These are phyloP conservation scores for Oreochromis tanganicae DNA, from an alignment of 2,113 vertebrate species.

Conservation along the genomic window DNA sequence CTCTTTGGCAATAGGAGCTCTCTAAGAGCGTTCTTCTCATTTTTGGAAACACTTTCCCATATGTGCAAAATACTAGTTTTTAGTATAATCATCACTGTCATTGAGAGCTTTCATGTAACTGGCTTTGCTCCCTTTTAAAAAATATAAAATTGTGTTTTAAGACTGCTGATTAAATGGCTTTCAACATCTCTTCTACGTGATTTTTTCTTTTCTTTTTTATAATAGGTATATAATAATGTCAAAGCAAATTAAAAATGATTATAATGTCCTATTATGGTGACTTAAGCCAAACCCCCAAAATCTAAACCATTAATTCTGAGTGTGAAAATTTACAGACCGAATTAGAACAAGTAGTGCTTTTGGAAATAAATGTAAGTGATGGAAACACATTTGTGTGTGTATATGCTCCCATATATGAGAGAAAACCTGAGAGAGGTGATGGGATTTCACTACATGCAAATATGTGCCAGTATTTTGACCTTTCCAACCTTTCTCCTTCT, in stretches of 20 bases:
- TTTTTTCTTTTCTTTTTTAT: background rate
- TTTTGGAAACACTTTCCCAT: background rate
- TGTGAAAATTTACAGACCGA: background rate
- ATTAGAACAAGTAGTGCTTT: background rate
- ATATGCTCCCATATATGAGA: background rate
- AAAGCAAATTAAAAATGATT: background rate
- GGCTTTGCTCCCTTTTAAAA: background rate
- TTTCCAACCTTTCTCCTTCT: conserved; percentile 49
- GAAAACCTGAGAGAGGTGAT: background rate
- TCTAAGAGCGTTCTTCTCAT: background rate
- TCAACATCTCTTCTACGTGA: background rate
- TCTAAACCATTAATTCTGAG: background rate
- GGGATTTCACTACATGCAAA: background rate
- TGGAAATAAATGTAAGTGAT: background rate
- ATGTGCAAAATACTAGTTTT: background rate
- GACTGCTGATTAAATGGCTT: background rate
- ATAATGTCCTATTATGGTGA: background rate
- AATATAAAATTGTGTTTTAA: background rate
- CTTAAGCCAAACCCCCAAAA: background rate
- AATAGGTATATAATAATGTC: background rate
- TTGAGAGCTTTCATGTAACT: background rate
- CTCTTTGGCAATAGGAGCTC: background rate
- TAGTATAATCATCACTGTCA: background rate
- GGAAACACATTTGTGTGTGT: background rate
- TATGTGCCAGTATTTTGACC: conserved; percentile 36